Evolutionary conservation across 2,888 invertebrate genomes (phyloP), one percentile per base, ranked within the genome.

Genomic region (Troglohyphantes excavatus): DNA sequence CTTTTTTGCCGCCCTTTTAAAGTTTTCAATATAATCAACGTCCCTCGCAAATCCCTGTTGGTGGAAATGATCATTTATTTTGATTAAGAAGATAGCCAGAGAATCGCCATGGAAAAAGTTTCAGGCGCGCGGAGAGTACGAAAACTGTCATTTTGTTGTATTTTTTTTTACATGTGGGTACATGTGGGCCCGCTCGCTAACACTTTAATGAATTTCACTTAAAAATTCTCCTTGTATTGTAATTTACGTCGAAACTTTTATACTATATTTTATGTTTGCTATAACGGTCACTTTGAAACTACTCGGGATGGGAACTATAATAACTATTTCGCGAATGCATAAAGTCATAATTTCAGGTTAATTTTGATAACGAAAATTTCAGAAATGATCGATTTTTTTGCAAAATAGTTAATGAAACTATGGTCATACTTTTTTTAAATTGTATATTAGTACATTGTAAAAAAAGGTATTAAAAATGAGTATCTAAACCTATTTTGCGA

Each of bases 11-110:
- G 19, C 39, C 5, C 29, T 27, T 53, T 21, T 29, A 26, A 76
- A 61, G 29, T 65, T 67, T 84, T 61, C 67, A 33, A 85, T 85
- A 85, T 39, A 76, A 46, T 59, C 68, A 76, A 17, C 33, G 68
- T 59, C 26, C 67, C 67, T 21, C 26, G 33, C 17, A 72, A 86
- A 75, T 63, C 63, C 72, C 61, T 29, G 21, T 46, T 65, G 29
- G 73, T 65, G 17, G 46, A n/a, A 72, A 78, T 43, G 78, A 67
- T 86, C 78, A 86, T 86, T 86, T 86, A 86, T 86, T 86, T 75
- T 78, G 68, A 79, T 86, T 79, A 86, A 86, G 84, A 84, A 68
- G 33, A 68, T 68, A 53, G 17, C 26, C 7, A 43, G 65, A 61
- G 65, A 61, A 83, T 9, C 17, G 27, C 33, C 75, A 11, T 7